phyloP scores from a whole-genome alignment of 1,140 invertebrate genomes.

The Hypsibius dujardini region DNA sequence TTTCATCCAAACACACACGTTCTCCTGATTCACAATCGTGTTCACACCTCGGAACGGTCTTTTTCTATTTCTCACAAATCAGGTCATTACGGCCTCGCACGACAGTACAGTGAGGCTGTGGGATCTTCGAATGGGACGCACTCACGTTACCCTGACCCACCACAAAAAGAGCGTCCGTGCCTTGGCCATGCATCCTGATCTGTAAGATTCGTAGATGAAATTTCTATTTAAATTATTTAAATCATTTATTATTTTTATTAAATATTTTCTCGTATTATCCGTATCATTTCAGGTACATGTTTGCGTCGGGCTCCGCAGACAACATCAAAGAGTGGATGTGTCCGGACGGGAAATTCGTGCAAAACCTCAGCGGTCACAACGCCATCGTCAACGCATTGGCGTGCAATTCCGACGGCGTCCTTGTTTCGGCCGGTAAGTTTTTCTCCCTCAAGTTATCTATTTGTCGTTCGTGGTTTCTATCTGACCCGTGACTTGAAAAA shows the following conservation, averaged over 20 bases:
- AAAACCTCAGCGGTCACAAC: slow-evolving; percentile 91
- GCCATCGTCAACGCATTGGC: slow-evolving; percentile 91
- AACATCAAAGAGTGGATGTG: slow-evolving; percentile 99
- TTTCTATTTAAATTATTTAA: slow-evolving; percentile 23
- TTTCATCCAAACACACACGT: too few relatives aligned
- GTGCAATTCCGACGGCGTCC: slow-evolving; percentile 75
- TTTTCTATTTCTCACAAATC: slow-evolving; percentile 20
- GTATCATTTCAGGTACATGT: slow-evolving; percentile 54
- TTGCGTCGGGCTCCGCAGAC: slow-evolving; percentile 90
- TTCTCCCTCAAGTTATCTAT: too few relatives aligned
- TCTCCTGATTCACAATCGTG: not conserved
- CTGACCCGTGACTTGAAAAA: too few relatives aligned
- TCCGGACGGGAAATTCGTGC: slow-evolving; percentile 91
- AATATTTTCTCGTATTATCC: slow-evolving; percentile 21
- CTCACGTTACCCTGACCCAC: slow-evolving; percentile 83
- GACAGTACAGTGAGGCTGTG: slow-evolving; percentile 67
- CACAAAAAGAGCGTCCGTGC: slow-evolving; percentile 96
- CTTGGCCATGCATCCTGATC: slow-evolving; percentile 68
- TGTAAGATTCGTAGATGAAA: slow-evolving; percentile 36
- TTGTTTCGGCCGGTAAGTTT: slow-evolving; percentile 71
- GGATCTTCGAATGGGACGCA: slow-evolving; percentile 90
- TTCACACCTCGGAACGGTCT: slow-evolving; percentile 19
- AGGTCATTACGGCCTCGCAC: slow-evolving; percentile 49
- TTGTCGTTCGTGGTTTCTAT: too few relatives aligned
- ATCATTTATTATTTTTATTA: slow-evolving; percentile 19